Conservation (phyloP, 2,888 invertebrate genomes). For the Callyntrura sp. region DNA sequence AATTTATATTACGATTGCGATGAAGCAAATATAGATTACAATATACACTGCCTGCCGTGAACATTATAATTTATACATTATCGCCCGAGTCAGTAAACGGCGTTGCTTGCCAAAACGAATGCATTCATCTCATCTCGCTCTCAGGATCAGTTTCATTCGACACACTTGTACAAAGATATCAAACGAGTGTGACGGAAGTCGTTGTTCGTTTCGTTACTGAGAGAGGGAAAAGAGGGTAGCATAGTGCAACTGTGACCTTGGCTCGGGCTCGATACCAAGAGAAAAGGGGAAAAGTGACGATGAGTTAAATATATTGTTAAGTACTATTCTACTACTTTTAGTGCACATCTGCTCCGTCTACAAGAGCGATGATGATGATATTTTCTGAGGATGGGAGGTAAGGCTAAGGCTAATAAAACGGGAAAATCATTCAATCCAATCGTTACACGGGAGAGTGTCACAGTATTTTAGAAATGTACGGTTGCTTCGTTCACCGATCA, state of each 20-base stretch:
- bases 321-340: neutral
- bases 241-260: constrained; percentile 54
- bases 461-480: neutral
- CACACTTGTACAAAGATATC: neutral
- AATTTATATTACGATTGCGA: too few relatives aligned
- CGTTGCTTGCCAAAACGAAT: constrained; percentile 31
- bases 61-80: neutral
- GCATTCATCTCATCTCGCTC: neutral
- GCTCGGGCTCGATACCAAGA: constrained; percentile 31
- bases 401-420: neutral
- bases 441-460: neutral
- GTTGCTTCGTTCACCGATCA: neutral
- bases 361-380: too few relatives aligned
- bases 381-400: neutral
- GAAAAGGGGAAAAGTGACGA: constrained; percentile 1
- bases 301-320: neutral
- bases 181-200: constrained; percentile 44
- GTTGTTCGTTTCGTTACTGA: neutral
- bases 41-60: neutral
- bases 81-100: neutral
- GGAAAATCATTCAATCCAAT: constrained; percentile 20
- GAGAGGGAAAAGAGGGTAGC: neutral
- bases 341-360: neutral
- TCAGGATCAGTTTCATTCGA: neutral
- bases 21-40: neutral